These are phyloP conservation scores for Helostoma temminkii DNA, from an alignment of 2,797 vertebrate genomes.

Conservation along the genomic window DNA sequence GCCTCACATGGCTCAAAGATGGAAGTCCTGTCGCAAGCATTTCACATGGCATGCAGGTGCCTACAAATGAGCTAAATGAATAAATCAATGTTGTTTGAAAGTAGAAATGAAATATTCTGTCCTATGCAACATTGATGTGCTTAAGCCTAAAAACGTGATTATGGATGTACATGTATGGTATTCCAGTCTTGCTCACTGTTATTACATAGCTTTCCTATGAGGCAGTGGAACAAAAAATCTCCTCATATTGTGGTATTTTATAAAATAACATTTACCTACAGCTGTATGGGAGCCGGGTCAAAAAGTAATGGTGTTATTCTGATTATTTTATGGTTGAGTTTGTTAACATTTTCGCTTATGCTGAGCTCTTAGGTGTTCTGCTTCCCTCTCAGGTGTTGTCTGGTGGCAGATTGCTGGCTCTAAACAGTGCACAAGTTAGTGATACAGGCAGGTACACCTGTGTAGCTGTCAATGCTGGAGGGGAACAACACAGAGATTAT, in stretches of 20 bases:
- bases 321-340: neutral
- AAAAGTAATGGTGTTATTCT: neutral
- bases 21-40: constrained; percentile 94
- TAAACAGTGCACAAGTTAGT: constrained; percentile 90
- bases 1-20: constrained; percentile 97
- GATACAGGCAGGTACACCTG: constrained; percentile 93
- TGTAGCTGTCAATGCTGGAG: constrained; percentile 95
- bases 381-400: constrained; percentile 87
- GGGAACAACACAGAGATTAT: constrained; percentile 91
- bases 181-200: neutral
- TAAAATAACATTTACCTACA: no score
- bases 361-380: neutral
- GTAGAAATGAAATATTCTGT: neutral
- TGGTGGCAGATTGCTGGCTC: constrained; percentile 88
- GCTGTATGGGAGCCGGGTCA: neutral
- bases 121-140: neutral
- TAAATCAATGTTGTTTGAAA: neutral
- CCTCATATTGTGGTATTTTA: no score
- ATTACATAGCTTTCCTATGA: no score
- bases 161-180: neutral
- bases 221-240: no score
- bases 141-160: no score
- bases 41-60: constrained; percentile 91
- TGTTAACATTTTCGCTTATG: neutral
- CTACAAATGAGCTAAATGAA: neutral